These are phyloP conservation scores for Cabera pusaria DNA, from an alignment of 2,888 invertebrate genomes.

Conservation along the genomic window DNA sequence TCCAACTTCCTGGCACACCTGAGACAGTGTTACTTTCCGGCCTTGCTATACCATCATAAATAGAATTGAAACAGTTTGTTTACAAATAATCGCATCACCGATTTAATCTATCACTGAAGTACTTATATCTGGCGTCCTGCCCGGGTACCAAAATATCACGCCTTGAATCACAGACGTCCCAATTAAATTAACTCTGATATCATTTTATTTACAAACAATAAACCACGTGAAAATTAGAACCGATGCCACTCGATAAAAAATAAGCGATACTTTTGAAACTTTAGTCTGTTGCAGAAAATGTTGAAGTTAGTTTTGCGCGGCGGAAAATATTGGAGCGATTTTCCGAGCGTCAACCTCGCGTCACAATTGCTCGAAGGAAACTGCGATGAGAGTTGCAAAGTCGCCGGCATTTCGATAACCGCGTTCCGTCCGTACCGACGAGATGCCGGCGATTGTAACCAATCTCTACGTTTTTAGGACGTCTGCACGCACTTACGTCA, in stretches of 20 bases:
- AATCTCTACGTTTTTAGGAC: conserved; percentile 30
- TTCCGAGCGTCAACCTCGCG: conserved; percentile 17
- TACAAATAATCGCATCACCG: conserved; percentile 41
- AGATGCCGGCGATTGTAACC: too few relatives aligned
- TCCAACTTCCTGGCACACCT: conserved; percentile 5
- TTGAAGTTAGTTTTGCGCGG: conserved; percentile 15
- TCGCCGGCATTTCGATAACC: too few relatives aligned
- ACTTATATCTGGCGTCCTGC: conserved; percentile 61
- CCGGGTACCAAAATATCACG: conserved; percentile 68
- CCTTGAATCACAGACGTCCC: conserved; percentile 51
- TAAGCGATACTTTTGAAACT: neutral
- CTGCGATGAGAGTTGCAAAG: conserved; percentile 20
- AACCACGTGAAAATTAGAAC: conserved; percentile 5
- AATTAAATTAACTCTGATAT: conserved; percentile 48
- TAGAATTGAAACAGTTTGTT: conserved; percentile 32
- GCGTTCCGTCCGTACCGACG: too few relatives aligned
- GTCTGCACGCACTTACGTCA: too few relatives aligned
- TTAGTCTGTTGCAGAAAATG: neutral
- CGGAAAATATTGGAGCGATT: conserved; percentile 15
- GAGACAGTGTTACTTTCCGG: conserved; percentile 3
- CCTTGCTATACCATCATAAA: conserved; percentile 23
- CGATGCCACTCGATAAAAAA: neutral
- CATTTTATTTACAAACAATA: conserved; percentile 56
- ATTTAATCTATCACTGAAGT: conserved; percentile 31
- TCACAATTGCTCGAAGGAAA: conserved; percentile 21